Percentiles rank a stretch among this genome's conserved stretches.
These are phyloP conservation scores for Poeciliopsis retropinna DNA, from an alignment of 2,113 vertebrate genomes.

Conservation along the genomic window DNA sequence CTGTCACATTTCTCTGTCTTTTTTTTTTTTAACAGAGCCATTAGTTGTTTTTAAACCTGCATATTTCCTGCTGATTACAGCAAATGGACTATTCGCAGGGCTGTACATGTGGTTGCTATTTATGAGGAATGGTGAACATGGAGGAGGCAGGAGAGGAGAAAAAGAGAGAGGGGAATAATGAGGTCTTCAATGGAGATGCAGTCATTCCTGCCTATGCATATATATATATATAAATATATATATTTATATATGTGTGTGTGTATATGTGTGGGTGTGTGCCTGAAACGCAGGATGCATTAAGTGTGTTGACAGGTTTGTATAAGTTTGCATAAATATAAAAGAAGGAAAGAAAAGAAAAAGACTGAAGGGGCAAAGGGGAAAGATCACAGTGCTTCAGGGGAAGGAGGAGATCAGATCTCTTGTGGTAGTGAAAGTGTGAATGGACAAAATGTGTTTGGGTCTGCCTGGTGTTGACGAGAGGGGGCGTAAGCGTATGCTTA, in stretches of 20 bases:
- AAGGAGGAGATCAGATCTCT: constrained; percentile 51
- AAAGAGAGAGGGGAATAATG: constrained; percentile 78
- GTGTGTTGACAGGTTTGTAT: constrained; percentile 34
- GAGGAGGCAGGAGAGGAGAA: constrained; percentile 82
- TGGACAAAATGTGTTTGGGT: constrained; percentile 61
- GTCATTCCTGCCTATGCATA: constrained; percentile 67
- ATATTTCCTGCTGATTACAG: constrained; percentile 96
- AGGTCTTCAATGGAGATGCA: constrained; percentile 87
- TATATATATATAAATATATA: too few relatives aligned
- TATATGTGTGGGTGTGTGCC: constrained; percentile 37
- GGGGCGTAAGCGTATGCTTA: constrained; percentile 4
- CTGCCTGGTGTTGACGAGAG: constrained; percentile 35
- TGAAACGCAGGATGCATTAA: constrained; percentile 29
- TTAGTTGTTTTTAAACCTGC: constrained; percentile 87
- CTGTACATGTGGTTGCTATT: constrained; percentile 98
- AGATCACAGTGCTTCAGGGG: constrained; percentile 70
- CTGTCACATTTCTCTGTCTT: constrained; percentile 44
- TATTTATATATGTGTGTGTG: too few relatives aligned
- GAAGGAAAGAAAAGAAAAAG: constrained; percentile 41
- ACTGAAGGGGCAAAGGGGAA: constrained; percentile 55
- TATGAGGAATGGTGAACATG: constrained; percentile 85
- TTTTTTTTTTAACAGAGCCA: constrained; percentile 73
- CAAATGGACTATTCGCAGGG: constrained; percentile 88
- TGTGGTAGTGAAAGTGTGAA: constrained; percentile 58
- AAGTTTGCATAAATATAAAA: constrained; percentile 62